Evolutionary conservation across 2,888 invertebrate genomes (phyloP), one percentile per base, ranked within the genome.

Genomic region (Eumacrocentrus americanus): DNA sequence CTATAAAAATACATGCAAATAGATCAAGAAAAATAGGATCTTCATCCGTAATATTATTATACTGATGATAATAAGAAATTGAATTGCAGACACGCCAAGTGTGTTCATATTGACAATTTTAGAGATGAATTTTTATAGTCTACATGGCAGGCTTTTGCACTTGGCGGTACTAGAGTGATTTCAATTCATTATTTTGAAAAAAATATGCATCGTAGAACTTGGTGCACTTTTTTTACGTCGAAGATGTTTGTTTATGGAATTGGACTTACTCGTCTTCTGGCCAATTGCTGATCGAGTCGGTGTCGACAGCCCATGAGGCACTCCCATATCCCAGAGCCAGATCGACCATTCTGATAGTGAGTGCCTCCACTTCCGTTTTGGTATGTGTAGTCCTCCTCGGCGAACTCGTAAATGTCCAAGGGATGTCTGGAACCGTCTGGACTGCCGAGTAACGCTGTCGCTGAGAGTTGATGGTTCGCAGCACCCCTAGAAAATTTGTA

Each of bases 371-470:
- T 72, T 73, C 82, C 59, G 72, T 80, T 65, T 63, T 78, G 78
- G 58, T 77, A 76, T 6, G 75, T 79, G 20, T 83, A 82, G 68
- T 84, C 86, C 68, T 87, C 87, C 68, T 87, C 88, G 46, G 86
- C 83, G 79, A 87, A 87, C 65, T 87, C 87, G 78, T 85, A 88
- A 52, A 87, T 87, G 75, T 91, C 91, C 68, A 91, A 82, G 59
- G 90, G 88, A 76, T 91, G 91, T 61, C 91, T 84, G 40, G 91
- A 90, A 52, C 91, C 91, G 81, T 92, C 92, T 64, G 92, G 92
- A 52, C 92, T 92, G 65, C 91, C 89, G 68, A 93, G 85, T 60
- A 93, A 85, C 62, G 92, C 88, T 65, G 92, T 92, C 55, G 92
- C 92, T 67, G 92, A 92, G 75, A 93, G 83, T 82, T 93, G 92